Base-by-base conservation (phyloP, 2,888 invertebrate genomes). In the Eupithecia dodoneata region DNA sequence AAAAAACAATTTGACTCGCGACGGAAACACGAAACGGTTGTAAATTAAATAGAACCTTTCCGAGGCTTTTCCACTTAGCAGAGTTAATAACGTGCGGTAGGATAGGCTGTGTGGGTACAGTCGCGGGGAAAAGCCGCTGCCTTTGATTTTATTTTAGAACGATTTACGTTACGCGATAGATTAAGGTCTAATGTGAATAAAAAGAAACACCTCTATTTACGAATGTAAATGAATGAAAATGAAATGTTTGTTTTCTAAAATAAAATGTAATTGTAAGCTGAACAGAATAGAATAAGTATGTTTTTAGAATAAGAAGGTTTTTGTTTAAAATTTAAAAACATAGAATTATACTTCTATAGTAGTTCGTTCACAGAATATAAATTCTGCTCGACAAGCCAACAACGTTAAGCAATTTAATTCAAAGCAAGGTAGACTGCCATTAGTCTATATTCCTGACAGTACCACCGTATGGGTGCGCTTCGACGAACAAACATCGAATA, bases 401-500 rank as follows among this genome's bases (percentile, higher is more conserved):
- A 30, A 30, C 30, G 30, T 30, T 30, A 30, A 0, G 30, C 30
- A 30, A 30, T 1, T 30, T 30, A 30, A 30, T 30, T 30, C 30
- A 30, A 30, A 30, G 30, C 30, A 30, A 30, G 30, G 30, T 30
- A 30, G 30, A 30, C 30, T 30, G 30, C 30, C 30, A 30, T 30
- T 30, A 30, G 30, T 30, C 30, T 30, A 1, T 30, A 30, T 30
- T 45, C 63, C 42, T 42, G 55, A 18, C 59, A 52, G 63, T 69
- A 73, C 73, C 55, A 42, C 71, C 66, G 18, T 71, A 71, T 75
- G 78, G 71, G 59, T 59, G 44, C 71, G 71, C 73, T 71, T 55
- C 73, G 44, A 12, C 80, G 81, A 83, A 77, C 85, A 84, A 85
- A 84, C 84, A 83, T 85, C 83, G 82, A 84, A 84, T 85, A 84